Base-by-base conservation (phyloP, 2,888 invertebrate genomes). In the Acrobasis repandana region DNA sequence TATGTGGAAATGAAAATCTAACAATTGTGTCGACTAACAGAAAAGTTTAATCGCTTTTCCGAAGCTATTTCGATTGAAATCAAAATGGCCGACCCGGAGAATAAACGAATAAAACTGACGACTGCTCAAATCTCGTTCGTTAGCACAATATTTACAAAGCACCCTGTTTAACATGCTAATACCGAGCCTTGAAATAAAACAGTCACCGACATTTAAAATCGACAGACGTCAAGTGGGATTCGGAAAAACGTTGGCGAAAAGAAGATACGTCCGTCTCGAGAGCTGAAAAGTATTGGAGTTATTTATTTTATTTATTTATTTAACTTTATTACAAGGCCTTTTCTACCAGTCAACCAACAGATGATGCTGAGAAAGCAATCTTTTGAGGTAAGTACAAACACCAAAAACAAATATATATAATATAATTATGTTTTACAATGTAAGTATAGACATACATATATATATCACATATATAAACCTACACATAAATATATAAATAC, bases 211-310 rank as follows among this genome's bases (percentile, higher is more conserved):
- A 28, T 47, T 46, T 46, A 56, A 46, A 20, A 48, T 57, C 47
- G 43, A 14, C 43, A 43, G 43, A 43, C 28, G 28, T 28, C 28
- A 28, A 28, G 28, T 28, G 6, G 4, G 28, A 28, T n/a, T 43
- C 43, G n/a, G 71, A 75, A 70, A 69, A 69, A 69, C 62, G 69
- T 28, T 28, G 28, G 28, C 28, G 8, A 28, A 28, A 28, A 6
- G 28, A 28, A 28, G 28, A 28, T 28, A 28, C 6, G 49, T n/a
- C 46, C 15, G 15, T 46, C 46, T 46, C 6, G n/a, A n/a, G 14
- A 3, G 15, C 8, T 15, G 5, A 15, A 15, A 15, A n/a, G n/a
- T 4, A 2, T 46, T 46, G 1, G 14, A 46, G n/a, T 6, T 46
- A 62, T n/a, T n/a, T n/a, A n/a, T n/a, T n/a, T n/a, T n/a, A n/a